These are phyloP conservation scores for Gobiocypris rarus DNA, from an alignment of 2,113 vertebrate genomes.

Conservation along the genomic window DNA sequence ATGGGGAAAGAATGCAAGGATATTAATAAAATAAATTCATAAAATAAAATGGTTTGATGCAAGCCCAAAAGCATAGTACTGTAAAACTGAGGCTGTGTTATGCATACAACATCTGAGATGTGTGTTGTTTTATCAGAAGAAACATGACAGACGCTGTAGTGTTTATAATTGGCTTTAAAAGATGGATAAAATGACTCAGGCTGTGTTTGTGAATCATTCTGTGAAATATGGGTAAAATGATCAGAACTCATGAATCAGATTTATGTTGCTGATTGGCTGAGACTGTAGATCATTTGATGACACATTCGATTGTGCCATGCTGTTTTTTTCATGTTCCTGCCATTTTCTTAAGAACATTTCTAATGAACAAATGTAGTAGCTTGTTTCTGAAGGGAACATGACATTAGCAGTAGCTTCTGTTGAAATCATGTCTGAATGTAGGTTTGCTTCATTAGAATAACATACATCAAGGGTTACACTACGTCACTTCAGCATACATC, in stretches of 20 bases:
- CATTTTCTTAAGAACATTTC: background rate
- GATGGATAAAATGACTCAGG: background rate
- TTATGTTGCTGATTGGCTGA: background rate
- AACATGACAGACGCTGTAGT: background rate
- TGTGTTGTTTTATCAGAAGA: constrained; percentile 6
- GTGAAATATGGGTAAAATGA: constrained; percentile 10
- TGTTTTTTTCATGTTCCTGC: background rate
- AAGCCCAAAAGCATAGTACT: no score
- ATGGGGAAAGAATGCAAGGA: background rate
- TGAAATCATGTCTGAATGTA: constrained; percentile 7
- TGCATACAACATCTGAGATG: background rate
- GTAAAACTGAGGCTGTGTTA: background rate
- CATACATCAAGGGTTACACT: background rate
- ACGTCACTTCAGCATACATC: no score
- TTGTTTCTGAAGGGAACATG: background rate
- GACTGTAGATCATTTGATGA: background rate
- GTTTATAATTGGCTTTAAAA: background rate
- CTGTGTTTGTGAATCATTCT: constrained; percentile 10
- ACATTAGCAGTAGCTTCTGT: background rate
- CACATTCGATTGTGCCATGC: background rate
- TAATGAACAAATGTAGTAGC: background rate
- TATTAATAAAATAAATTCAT: background rate
- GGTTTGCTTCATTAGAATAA: background rate
- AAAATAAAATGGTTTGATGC: background rate
- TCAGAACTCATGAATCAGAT: constrained; percentile 9